Conservation (phyloP, 2,888 invertebrate genomes). For the Orthosia gothica region DNA sequence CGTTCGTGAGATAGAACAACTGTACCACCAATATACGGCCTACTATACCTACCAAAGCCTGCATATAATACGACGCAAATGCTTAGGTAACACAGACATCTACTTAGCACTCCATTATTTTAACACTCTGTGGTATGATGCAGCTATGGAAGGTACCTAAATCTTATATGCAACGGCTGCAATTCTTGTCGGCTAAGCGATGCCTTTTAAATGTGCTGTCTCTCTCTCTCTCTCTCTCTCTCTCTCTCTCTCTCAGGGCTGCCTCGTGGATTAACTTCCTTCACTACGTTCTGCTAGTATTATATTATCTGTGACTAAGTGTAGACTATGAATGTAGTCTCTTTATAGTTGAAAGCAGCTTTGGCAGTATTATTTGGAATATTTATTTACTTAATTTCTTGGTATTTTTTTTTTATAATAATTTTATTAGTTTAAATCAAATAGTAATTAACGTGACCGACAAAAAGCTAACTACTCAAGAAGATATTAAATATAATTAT, state of each 20-base stretch:
- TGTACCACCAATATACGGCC: too few relatives aligned
- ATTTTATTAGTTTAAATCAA: too few relatives aligned
- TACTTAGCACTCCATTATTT: neutral
- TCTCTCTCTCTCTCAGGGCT: neutral
- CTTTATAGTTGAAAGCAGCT: neutral
- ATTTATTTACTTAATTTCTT: neutral
- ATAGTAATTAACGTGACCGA: too few relatives aligned
- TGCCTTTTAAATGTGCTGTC: slow-evolving; percentile 34
- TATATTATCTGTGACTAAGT: neutral
- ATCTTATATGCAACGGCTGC: slow-evolving; percentile 24
- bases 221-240: slow-evolving; percentile 4
- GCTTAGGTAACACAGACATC: too few relatives aligned
- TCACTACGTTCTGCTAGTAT: neutral
- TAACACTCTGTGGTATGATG: slow-evolving; percentile 1
- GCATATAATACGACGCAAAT: too few relatives aligned
- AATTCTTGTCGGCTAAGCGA: slow-evolving; percentile 39
- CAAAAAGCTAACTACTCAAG: too few relatives aligned
- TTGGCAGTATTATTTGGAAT: neutral
- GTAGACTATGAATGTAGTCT: neutral
- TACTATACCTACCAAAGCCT: too few relatives aligned
- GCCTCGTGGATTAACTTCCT: slow-evolving; percentile 2
- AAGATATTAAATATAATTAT: too few relatives aligned
- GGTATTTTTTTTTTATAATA: too few relatives aligned
- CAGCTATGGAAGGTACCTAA: neutral
- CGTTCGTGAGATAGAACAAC: too few relatives aligned